phyloP scores from a whole-genome alignment of 2,113 vertebrate genomes.

The Hemicordylus capensis region DNA sequence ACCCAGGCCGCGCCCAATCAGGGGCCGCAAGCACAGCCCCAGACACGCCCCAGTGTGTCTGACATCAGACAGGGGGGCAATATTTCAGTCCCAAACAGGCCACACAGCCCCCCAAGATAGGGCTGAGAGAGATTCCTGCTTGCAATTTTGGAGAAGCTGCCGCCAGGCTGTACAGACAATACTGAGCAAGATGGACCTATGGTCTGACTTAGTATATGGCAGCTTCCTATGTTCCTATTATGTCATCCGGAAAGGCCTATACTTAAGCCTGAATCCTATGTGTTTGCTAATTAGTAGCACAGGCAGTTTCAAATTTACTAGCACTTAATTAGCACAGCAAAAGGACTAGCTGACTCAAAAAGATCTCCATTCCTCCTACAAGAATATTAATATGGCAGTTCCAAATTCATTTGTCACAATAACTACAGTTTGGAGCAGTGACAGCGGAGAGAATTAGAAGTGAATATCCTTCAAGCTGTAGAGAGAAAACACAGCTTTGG shows the following conservation, averaged over 20 bases:
- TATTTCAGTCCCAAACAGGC: too few species aligned
- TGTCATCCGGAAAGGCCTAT: background rate
- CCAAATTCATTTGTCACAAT: background rate
- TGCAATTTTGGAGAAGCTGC: too few species aligned
- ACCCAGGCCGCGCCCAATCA: too few species aligned
- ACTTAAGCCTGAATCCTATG: background rate
- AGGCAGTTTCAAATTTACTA: background rate
- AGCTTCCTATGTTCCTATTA: too few species aligned
- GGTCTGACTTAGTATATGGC: too few species aligned
- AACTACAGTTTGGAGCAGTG: background rate
- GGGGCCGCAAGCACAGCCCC: too few species aligned
- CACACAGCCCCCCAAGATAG: too few species aligned
- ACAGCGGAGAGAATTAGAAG: background rate
- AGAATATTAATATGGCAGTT: conserved; percentile 7
- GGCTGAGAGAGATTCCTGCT: too few species aligned
- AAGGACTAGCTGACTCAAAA: background rate
- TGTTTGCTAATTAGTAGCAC: background rate
- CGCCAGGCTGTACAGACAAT: too few species aligned
- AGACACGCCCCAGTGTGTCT: too few species aligned
- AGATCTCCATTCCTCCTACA: background rate
- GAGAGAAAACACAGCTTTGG: background rate
- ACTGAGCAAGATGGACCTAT: too few species aligned
- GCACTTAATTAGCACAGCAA: background rate
- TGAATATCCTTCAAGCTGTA: background rate
- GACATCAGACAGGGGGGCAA: too few species aligned